Base-by-base conservation (phyloP, 2,113 vertebrate genomes). In the Podarcis cretensis region DNA sequence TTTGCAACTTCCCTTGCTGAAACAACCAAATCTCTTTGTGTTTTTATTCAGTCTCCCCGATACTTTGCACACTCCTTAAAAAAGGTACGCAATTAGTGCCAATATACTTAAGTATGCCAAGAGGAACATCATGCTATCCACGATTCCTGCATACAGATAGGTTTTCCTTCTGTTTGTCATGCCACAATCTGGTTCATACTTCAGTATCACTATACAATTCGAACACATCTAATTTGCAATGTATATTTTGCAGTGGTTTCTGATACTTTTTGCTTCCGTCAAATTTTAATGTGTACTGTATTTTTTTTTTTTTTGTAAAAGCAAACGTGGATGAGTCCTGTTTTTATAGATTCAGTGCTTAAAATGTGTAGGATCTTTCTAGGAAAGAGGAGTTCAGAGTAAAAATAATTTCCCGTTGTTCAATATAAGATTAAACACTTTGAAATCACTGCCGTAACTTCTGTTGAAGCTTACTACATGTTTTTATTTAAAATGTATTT, bases 401-500 rank as follows among this genome's bases (percentile, higher is more conserved):
- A 93, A 84, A 91, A 83, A 10, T 93, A 92, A 83, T 74, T 95
- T 92, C 75, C 90, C 90, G 91, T 59, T 91, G 86, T 76, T 93
- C 27, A 3, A 92, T 94, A 87, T 86, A 40, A 74, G 90, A 89
- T 94, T 86, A 90, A 94, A 95, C 90, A 84, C 87, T 91, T 73
- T 95, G 87, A 89, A 89, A 93, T 95, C 92, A 95, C 94, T 96
- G 91, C 90, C 91, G 90, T 89, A 89, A 80, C 89, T 89, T 90
- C 83, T 83, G 63, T 93, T 92, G 77, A 95, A 95, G 93, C 94
- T 92, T 93, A 85, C 57, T 93, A 77, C 90, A 66, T 94, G 80
- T 94, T 95, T 94, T 93, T 59, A 90, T 95, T 95, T 95, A 95
- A 95, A 94, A 92, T 93, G 77, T 94, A 89, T 90, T 95, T 95